A percentile compares a stretch with the other conserved stretches of the same genome.
phyloP scores from a whole-genome alignment of 1,140 invertebrate genomes.

The Atta colombica region DNA sequence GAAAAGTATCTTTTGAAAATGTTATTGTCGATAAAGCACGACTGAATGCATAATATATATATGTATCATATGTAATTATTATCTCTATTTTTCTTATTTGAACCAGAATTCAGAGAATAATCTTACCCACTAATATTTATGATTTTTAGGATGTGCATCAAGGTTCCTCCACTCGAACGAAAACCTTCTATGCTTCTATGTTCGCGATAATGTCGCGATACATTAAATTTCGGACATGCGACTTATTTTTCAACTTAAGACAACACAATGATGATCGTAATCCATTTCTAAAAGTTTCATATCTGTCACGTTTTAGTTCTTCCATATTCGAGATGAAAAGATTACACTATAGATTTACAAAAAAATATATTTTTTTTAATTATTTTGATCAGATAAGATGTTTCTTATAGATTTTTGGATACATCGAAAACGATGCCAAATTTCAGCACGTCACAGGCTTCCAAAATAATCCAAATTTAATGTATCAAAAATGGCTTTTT shows the following conservation, averaged over 20 bases:
- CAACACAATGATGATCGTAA: slow-evolving; percentile 16
- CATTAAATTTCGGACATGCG: not conserved
- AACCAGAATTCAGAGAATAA: not conserved
- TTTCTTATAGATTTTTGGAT: no score
- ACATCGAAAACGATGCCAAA: no score
- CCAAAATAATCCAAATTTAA: no score
- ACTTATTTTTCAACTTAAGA: slow-evolving; percentile 31
- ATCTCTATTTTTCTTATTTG: not conserved
- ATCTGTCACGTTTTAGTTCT: slow-evolving; percentile 5
- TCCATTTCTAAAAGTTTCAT: slow-evolving; percentile 15
- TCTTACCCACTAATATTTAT: slow-evolving; percentile 6
- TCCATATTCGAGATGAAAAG: slow-evolving; percentile 15
- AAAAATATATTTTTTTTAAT: no score
- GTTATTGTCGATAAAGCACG: slow-evolving; percentile 20
- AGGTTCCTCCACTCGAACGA: slow-evolving; percentile 78
- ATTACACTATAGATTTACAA: not conserved
- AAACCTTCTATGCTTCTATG: slow-evolving; percentile 81
- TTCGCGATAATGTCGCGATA: slow-evolving; percentile 61
- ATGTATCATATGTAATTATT: not conserved
- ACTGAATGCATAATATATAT: not conserved
- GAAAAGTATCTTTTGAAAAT: not conserved
- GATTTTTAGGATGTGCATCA: slow-evolving; percentile 81
- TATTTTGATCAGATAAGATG: no score
- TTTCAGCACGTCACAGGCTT: no score
- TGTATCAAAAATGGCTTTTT: no score